Percentiles rank a stretch among this genome's conserved stretches.
Conservation (phyloP, 2,797 vertebrate species). For the Enoplosus armatus region DNA sequence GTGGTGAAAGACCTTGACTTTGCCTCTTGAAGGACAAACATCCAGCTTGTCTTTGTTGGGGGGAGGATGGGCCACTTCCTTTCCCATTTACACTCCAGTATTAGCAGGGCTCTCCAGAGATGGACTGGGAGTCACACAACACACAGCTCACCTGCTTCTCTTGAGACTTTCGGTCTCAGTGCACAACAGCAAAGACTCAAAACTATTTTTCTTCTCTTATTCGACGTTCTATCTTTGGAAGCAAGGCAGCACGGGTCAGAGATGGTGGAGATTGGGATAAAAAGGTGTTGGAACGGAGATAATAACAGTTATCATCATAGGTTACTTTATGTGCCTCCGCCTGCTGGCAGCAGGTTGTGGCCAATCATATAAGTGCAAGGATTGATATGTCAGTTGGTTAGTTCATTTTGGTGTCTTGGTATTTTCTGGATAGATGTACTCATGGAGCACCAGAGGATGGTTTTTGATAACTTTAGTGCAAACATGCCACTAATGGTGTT, state of each 20-base stretch:
- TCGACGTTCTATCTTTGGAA: constrained; percentile 59
- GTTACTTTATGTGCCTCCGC: background rate
- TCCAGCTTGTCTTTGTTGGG: background rate
- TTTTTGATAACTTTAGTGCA: background rate
- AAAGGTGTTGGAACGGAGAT: constrained; percentile 53
- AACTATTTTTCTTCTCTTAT: constrained; percentile 2
- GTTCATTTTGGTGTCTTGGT: background rate
- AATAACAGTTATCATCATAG: constrained; percentile 44
- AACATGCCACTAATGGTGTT: no score
- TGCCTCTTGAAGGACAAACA: constrained; percentile 45
- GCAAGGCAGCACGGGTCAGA: constrained; percentile 30
- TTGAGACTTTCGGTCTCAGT: constrained; percentile 24
- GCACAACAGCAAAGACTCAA: constrained; percentile 12
- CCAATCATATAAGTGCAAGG: background rate
- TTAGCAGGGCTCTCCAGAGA: constrained; percentile 42
- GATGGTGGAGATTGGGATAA: background rate
- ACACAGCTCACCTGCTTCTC: constrained; percentile 50
- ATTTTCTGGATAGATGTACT: background rate
- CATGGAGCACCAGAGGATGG: background rate
- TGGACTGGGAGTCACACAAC: constrained; percentile 21
- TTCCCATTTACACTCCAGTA: constrained; percentile 71
- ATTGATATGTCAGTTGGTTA: background rate
- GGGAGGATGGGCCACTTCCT: background rate
- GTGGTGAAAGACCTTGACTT: constrained; percentile 24
- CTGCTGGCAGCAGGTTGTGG: background rate